Percentiles rank a stretch among this genome's conserved stretches.
phyloP scores from a whole-genome alignment of 2,113 vertebrate species.

The Arizona elegans region DNA sequence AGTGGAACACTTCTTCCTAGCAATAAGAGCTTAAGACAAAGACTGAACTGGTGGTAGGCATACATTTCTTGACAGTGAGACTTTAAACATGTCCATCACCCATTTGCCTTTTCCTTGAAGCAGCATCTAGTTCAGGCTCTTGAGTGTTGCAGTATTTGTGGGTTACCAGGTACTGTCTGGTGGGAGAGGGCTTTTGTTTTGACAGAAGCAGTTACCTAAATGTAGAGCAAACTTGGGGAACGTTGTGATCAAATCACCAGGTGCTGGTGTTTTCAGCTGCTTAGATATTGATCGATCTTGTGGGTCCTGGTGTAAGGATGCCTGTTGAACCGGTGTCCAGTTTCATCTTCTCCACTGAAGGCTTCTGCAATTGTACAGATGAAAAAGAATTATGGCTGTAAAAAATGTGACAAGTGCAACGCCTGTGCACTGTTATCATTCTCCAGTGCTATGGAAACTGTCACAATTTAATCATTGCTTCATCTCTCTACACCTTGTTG shows the following conservation, averaged over 20 bases:
- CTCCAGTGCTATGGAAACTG: not conserved
- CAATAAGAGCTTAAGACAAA: not conserved
- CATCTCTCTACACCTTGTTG: not conserved
- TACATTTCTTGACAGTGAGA: not conserved
- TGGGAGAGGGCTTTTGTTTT: not conserved
- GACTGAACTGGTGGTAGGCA: not conserved
- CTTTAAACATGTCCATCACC: not conserved
- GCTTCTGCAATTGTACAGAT: not conserved
- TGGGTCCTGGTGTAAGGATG: not conserved
- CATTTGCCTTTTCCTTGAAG: not conserved
- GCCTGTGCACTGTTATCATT: not conserved
- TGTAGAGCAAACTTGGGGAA: not conserved
- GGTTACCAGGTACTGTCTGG: not conserved
- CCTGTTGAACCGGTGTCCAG: not conserved
- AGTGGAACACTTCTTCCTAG: not conserved
- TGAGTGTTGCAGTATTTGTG: not conserved
- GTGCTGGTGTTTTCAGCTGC: not conserved
- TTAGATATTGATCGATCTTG: not conserved
- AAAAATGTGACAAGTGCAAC: not conserved
- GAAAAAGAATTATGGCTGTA: not conserved
- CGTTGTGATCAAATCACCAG: not conserved
- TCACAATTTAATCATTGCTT: not conserved
- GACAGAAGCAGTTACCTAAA: not conserved
- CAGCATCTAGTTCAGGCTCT: not conserved
- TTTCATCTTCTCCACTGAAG: not conserved